Base-by-base conservation (phyloP, 2,888 invertebrate genomes). In the Proisotoma minuta region DNA sequence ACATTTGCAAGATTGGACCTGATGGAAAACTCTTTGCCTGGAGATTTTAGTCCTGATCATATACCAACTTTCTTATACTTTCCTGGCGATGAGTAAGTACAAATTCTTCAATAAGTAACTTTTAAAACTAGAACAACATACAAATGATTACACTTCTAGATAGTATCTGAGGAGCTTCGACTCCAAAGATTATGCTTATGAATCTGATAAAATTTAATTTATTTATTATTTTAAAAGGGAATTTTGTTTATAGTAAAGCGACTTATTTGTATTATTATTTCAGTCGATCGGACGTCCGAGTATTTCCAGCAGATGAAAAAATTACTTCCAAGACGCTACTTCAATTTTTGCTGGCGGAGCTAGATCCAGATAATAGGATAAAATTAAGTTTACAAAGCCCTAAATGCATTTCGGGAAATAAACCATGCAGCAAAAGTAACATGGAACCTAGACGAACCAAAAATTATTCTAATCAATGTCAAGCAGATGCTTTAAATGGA, bases 31-130 rank as follows among this genome's bases (percentile, higher is more conserved):
- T 68, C 68, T 1, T 59, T 73, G 43, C 73, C 73, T 8, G 18
- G 43, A n/a, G 48, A 61, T 20, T 52, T 73, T 34, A 65, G 60
- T 43, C 68, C 70, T 15, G 62, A 66, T 20, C 57, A 65, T 20
- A 61, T 73, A 26, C 73, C 73, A 8, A 68, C 71, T 2, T 65
- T 72, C 29, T 57, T 73, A 0, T 73, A 65, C 40, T 57, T 68
- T n/a, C 69, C 70, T 3, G 60, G 63, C 27, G 29, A 68, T 34
- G 70, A 71, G 73, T 71, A 68, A 66, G 66, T 56, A 57, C 12
- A 4, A 18, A 43, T 27, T 58, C 15, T 5, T 48, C 3, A 47
- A 43, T 57, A 40, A 8, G 15, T 23, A 4, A 28, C 23, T 10
- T 8, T 23, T 48, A 5, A 48, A 20, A n/a, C n/a, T n/a, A 8